Conservation (phyloP, 2,888 invertebrate genomes). For the Sceliomorpha sp. region DNA sequence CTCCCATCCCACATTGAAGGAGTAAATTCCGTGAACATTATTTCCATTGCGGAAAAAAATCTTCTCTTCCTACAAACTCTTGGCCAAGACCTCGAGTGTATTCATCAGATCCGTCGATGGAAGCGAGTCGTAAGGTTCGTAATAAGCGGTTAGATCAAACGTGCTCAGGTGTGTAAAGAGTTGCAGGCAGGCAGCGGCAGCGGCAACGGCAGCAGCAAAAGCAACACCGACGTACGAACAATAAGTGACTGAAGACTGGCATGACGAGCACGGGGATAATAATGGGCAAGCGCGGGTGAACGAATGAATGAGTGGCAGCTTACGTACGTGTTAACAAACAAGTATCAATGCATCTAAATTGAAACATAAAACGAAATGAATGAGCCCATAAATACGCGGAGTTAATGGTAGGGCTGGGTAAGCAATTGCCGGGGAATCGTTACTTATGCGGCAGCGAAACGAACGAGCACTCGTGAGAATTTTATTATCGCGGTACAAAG, state of each 20-base stretch:
- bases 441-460: constrained; percentile 68
- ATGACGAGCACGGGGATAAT: constrained; percentile 69
- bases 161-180: no score
- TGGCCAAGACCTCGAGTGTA: no score
- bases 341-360: constrained; percentile 80
- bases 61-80: no score
- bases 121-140: no score
- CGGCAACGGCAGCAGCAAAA: no score
- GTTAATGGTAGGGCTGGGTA: constrained; percentile 79
- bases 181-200: no score
- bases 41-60: no score
- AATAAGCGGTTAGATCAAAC: no score
- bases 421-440: constrained; percentile 75
- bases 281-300: constrained; percentile 65
- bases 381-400: constrained; percentile 77
- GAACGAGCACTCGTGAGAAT: constrained; percentile 58
- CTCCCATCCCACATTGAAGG: no score
- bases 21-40: no score
- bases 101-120: no score
- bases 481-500: constrained; percentile 56
- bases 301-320: constrained; percentile 70
- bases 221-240: constrained; percentile 6
- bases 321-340: constrained; percentile 77
- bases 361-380: constrained; percentile 78
- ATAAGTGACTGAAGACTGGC: constrained; percentile 25